A percentile compares a stretch with the other conserved stretches of the same genome.
Conservation (phyloP, 2,888 invertebrate species). For the Melinaea menophilus region DNA sequence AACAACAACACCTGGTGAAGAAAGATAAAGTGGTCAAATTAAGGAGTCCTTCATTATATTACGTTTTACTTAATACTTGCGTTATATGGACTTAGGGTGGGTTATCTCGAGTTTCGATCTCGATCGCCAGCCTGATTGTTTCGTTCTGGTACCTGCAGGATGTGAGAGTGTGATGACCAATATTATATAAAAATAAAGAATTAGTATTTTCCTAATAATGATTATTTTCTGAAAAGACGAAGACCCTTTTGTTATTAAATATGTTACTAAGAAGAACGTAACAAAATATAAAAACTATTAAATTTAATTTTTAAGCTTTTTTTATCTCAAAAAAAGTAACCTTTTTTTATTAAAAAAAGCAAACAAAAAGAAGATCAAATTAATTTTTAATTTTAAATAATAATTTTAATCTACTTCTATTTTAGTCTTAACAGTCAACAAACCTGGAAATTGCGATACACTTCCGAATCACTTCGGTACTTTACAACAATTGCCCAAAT, state of each 20-base stretch:
- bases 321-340: too few species aligned
- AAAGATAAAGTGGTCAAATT: constrained; percentile 75
- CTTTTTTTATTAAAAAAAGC: too few species aligned
- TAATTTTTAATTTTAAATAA: background rate
- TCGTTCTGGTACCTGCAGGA: constrained; percentile 50
- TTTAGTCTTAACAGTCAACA: too few species aligned
- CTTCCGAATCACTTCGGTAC: constrained; percentile 24
- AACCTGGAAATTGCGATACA: background rate
- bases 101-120: constrained; percentile 60
- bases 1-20: constrained; percentile 72
- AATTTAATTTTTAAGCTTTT: too few species aligned
- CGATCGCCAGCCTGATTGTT: constrained; percentile 63
- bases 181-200: too few species aligned
- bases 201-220: too few species aligned
- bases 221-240: too few species aligned
- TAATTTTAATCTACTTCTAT: background rate
- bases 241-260: too few species aligned
- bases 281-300: too few species aligned
- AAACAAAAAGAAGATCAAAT: too few species aligned
- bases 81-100: constrained; percentile 59
- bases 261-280: too few species aligned
- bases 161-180: constrained; percentile 13
- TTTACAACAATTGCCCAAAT: constrained; percentile 45
- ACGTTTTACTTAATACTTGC: constrained; percentile 67
- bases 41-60: constrained; percentile 71